Evolutionary conservation across 92 coral and sea anemone genomes (phyloP).

Genomic region (Siderastrea siderea): DNA sequence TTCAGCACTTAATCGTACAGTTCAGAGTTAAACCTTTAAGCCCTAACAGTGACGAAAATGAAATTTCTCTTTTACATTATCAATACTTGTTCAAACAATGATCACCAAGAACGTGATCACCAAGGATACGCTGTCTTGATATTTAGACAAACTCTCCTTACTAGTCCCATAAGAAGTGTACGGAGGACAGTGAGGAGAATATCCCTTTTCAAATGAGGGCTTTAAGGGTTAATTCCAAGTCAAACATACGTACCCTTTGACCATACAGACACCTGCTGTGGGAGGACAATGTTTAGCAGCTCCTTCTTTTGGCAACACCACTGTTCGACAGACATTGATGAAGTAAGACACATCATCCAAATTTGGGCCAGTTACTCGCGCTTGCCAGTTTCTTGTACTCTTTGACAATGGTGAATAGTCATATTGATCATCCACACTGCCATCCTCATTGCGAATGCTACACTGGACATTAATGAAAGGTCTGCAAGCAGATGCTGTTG

Average conservation of each 20-base stretch:
- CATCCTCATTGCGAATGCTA: constrained; percentile 65
- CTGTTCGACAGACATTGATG: constrained; percentile 90
- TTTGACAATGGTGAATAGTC: constrained; percentile 82
- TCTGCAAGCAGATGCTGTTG: constrained; percentile 81
- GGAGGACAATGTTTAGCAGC: constrained; percentile 68
- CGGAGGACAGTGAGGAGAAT: no score
- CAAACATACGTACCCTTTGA: constrained; percentile 42
- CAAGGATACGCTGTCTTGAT: no score
- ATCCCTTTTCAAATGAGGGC: no score
- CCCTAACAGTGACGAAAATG: no score
- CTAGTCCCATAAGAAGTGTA: no score
- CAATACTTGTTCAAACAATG: no score
- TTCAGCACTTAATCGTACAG: no score
- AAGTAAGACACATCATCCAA: constrained; percentile 48
- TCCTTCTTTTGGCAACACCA: constrained; percentile 40
- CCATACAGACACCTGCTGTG: constrained; percentile 90
- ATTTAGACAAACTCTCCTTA: no score
- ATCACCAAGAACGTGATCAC: no score
- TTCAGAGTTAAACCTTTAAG: no score
- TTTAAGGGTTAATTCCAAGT: not conserved
- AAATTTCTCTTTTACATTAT: no score
- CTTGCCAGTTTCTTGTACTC: constrained; percentile 83
- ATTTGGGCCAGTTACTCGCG: constrained; percentile 19
- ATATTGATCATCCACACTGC: constrained; percentile 59
- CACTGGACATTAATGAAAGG: constrained; percentile 88